A percentile compares a stretch with the other conserved stretches of the same genome.
These are phyloP conservation scores for Epinephelus awoara DNA, from an alignment of 2,797 vertebrate species.

Conservation along the genomic window DNA sequence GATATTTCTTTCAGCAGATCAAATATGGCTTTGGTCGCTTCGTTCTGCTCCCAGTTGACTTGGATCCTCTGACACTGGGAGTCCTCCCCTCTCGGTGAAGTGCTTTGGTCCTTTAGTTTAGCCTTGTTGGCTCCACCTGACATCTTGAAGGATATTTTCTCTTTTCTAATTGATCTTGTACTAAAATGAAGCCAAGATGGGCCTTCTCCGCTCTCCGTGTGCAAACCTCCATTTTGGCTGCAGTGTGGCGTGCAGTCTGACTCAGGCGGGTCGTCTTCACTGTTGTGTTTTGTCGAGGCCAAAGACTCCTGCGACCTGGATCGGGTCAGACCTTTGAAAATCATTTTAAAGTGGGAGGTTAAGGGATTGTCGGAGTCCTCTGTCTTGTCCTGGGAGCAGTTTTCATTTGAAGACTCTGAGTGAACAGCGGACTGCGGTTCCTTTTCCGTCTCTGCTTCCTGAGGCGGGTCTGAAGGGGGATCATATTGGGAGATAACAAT, in stretches of 20 bases:
- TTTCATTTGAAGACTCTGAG: constrained; percentile 27
- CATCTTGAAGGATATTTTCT: constrained; percentile 64
- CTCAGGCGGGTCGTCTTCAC: constrained; percentile 44
- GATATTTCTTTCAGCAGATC: constrained; percentile 88
- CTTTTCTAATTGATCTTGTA: constrained; percentile 65
- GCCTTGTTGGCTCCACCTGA: constrained; percentile 49
- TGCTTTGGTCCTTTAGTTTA: constrained; percentile 71
- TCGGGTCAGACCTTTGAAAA: constrained; percentile 64
- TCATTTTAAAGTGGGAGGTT: constrained; percentile 70
- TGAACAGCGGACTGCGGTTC: constrained; percentile 21
- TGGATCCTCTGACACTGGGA: constrained; percentile 64
- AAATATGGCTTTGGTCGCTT: constrained; percentile 85
- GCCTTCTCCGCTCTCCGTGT: constrained; percentile 37
- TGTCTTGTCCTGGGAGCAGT: constrained; percentile 44
- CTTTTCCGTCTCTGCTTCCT: constrained; percentile 39
- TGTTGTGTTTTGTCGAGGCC: constrained; percentile 47
- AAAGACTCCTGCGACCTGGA: constrained; percentile 77
- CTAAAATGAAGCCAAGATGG: constrained; percentile 28
- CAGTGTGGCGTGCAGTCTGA: neutral
- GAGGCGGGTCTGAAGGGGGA: constrained; percentile 24
- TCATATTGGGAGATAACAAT: constrained; percentile 68
- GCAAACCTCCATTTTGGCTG: constrained; percentile 43
- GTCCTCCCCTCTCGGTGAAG: constrained; percentile 62
- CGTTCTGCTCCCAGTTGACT: constrained; percentile 75
- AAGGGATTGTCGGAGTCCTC: constrained; percentile 75